phyloP scores from a whole-genome alignment of 1,140 invertebrate genomes.

The Aphelenchoides besseyi region DNA sequence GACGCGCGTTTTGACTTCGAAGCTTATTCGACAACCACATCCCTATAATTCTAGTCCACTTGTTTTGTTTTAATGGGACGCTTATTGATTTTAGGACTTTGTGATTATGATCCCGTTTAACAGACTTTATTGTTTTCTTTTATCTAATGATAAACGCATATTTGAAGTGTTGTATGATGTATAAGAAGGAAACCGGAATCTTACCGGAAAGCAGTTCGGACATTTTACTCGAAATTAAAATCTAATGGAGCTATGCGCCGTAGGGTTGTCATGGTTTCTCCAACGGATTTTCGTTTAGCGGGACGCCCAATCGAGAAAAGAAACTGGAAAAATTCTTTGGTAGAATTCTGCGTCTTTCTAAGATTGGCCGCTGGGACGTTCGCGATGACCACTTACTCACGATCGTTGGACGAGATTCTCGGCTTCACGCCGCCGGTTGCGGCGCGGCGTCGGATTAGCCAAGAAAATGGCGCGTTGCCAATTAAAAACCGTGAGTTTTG shows the following conservation, averaged over 20 bases:
- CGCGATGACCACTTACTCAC: neutral
- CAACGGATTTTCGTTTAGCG: neutral
- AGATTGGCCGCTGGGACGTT: no score
- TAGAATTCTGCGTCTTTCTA: no score
- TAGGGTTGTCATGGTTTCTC: neutral
- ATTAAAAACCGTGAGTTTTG: neutral
- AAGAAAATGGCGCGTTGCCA: neutral
- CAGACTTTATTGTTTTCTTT: neutral
- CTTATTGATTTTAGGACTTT: neutral
- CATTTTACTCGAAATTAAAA: neutral
- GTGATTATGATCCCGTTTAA: neutral
- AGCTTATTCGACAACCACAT: no score
- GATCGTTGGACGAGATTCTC: neutral
- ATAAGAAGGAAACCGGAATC: neutral
- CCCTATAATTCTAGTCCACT: no score
- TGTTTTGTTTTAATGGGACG: neutral
- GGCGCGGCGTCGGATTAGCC: slow-evolving; percentile 4
- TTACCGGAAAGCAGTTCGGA: neutral
- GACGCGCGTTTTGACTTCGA: no score
- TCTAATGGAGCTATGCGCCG: neutral
- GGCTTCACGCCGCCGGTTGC: neutral
- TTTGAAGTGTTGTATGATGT: neutral
- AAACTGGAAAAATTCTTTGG: no score
- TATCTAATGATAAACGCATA: neutral
- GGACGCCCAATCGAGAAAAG: neutral